phyloP scores from a whole-genome alignment of 2,113 vertebrate genomes.

The Strix uralensis region DNA sequence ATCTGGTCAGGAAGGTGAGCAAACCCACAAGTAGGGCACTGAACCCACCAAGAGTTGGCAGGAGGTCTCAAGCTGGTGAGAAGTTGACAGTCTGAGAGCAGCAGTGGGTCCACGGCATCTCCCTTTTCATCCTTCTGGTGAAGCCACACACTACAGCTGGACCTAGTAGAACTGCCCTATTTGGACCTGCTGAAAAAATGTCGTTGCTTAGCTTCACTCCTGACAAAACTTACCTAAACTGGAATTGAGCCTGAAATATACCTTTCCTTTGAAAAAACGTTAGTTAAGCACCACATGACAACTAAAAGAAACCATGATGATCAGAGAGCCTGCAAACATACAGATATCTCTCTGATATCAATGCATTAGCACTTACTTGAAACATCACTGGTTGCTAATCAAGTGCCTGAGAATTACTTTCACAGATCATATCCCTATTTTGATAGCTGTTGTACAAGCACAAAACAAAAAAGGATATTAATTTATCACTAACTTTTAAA shows the following conservation, averaged over 20 bases:
- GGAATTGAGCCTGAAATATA: not conserved
- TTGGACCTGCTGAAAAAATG: not conserved
- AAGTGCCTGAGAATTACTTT: not conserved
- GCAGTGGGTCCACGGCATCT: not conserved
- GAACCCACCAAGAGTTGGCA: not conserved
- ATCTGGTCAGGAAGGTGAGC: not conserved
- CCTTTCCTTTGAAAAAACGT: not conserved
- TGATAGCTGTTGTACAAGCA: not conserved
- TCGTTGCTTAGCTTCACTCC: not conserved
- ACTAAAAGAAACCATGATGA: not conserved
- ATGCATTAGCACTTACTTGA: not conserved
- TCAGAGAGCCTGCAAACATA: not conserved
- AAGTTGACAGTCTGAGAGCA: not conserved
- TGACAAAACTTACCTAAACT: not conserved
- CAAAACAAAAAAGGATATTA: not conserved
- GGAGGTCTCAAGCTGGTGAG: not conserved
- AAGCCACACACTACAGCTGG: accelerated
- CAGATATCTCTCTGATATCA: not conserved
- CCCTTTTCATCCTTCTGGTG: not conserved
- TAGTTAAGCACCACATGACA: not conserved
- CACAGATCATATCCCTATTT: not conserved
- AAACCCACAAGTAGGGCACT: not conserved
- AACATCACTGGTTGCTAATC: not conserved
- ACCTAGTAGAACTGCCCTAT: not conserved
- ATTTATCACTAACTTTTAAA: not conserved